Evolutionary conservation across 2,113 vertebrate species (phyloP).

Genomic region (Ciconia stormi): DNA sequence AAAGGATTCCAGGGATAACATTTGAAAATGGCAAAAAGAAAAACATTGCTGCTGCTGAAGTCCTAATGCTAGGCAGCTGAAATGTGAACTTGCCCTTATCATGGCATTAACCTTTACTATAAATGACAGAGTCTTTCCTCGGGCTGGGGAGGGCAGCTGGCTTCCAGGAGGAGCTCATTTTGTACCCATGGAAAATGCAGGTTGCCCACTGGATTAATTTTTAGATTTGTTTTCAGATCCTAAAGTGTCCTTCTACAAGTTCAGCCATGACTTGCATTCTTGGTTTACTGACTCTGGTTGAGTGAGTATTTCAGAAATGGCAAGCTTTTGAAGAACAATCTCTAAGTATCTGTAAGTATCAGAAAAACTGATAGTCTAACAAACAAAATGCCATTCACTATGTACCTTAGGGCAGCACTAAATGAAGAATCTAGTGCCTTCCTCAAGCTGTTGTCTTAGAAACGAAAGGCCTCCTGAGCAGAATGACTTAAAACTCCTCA

Average conservation of each 20-base stretch:
- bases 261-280: neutral
- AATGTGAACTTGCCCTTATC: constrained; percentile 20
- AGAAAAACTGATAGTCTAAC: neutral
- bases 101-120: constrained; percentile 8
- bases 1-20: neutral
- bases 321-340: neutral
- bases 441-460: neutral
- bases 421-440: neutral
- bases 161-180: neutral
- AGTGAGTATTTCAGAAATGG: neutral
- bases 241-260: neutral
- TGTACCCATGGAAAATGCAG: neutral
- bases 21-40: neutral
- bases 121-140: neutral
- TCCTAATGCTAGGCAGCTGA: neutral
- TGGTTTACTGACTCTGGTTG: neutral
- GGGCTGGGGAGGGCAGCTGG: neutral
- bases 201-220: neutral
- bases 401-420: neutral
- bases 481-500: neutral
- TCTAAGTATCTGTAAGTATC: neutral
- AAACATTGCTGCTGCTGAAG: neutral
- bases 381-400: neutral
- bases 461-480: neutral
- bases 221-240: neutral